Base-by-base conservation (phyloP, 2,113 vertebrate species). In the Turdus rufiventris region DNA sequence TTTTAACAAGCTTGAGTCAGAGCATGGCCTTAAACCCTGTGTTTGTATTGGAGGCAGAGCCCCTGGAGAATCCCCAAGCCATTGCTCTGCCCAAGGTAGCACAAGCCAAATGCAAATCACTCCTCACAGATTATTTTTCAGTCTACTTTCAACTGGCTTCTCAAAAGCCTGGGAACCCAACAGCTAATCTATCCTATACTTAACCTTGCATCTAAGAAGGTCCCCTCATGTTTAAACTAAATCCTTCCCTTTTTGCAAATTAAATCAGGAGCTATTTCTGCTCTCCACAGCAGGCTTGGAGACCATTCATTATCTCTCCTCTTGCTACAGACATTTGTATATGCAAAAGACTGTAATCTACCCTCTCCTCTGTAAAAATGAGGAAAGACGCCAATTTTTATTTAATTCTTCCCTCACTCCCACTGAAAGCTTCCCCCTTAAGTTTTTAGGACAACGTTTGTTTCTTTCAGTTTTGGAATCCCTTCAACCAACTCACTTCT, bases 161-260 rank as follows among this genome's bases (percentile, higher is more conserved):
- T 90, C 66, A 85, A 88, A 90, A 85, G 50, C 67, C 80, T 29
- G 8, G n/a, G 36, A 93, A 76, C n/a, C 45, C 60, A 85, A 33
- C 36, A 80, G 57, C 68, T 83, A 88, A 90, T 83, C 89, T 79
- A 48, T n/a, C 48, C 75, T 50, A 16, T 57, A 80, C 42, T 96
- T 94, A 94, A 92, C 67, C 79, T 73, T 79, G 42, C 23, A 83
- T 65, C 34, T 91, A 85, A 92, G 61, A 93, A 94, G 71, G 62
- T 88, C 48, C 3, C 6, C 31, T 82, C 54, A 73, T 31, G 12
- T 78, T 95, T 51, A 85, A 85, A 82, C 34, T 47, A 88, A 93
- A 79, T 72, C 38, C 72, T 65, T 80, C 45, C 10, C 18, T 43
- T 73, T 93, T 53, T 76, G 54, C 31, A 45, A 88, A 92, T 80